These are phyloP conservation scores for Lepus oiostolus DNA, from an alignment of 2,797 vertebrate genomes.

Conservation along the genomic window DNA sequence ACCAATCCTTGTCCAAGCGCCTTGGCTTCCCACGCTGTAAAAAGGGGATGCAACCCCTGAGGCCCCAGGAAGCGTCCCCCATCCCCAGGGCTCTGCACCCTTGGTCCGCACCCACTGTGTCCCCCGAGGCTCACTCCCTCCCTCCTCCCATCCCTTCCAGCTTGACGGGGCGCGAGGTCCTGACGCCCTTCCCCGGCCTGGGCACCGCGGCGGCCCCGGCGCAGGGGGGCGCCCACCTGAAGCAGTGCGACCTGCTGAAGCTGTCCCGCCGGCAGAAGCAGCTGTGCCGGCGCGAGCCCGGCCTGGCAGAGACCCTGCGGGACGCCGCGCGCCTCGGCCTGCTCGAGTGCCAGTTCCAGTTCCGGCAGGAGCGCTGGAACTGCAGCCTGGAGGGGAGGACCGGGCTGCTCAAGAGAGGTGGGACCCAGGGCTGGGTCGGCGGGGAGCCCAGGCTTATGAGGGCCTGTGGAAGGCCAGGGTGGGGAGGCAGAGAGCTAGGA, in stretches of 20 bases:
- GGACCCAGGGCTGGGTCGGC: not conserved
- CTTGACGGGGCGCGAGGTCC: conserved; percentile 95
- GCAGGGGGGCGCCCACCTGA: conserved; percentile 92
- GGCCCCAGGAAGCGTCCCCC: not conserved
- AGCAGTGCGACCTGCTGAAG: conserved; percentile 97
- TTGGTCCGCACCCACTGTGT: rapidly evolving
- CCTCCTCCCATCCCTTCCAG: conserved; percentile 85
- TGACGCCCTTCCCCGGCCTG: conserved; percentile 91
- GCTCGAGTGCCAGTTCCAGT: conserved; percentile 97
- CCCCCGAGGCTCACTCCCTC: not conserved
- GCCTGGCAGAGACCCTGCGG: conserved; percentile 95
- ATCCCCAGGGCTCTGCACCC: not conserved
- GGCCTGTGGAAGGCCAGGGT: not conserved
- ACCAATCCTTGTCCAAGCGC: not conserved
- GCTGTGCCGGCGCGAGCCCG: conserved; percentile 96
- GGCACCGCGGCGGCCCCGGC: conserved; percentile 81
- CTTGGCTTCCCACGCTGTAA: not conserved
- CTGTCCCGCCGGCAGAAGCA: conserved; percentile 95
- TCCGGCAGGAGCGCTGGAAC: conserved; percentile 98
- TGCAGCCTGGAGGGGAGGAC: conserved; percentile 97
- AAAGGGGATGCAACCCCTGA: not conserved
- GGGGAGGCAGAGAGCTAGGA: not conserved
- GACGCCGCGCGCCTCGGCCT: conserved; percentile 96
- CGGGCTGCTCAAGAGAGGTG: conserved; percentile 97
- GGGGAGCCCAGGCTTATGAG: not conserved